Base-by-base conservation (phyloP, 2,797 vertebrate species). In the Periophthalmus magnuspinnatus region DNA sequence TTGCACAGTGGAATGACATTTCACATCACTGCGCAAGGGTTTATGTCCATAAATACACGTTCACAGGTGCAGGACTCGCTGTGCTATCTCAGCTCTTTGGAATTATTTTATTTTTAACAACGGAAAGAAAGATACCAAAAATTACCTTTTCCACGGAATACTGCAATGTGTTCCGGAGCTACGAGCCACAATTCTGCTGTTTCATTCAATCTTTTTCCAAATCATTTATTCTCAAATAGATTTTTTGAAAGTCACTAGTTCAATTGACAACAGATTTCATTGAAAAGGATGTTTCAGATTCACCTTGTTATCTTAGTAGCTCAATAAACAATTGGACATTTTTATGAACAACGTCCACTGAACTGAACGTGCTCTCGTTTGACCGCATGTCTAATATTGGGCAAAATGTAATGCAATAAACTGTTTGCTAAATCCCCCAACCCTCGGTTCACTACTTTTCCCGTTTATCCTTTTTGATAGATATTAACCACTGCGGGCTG, bases 1-100 rank as follows among this genome's bases (percentile, higher is more conserved):
- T 66, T 85, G 84, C 85, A 78, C 64, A 75, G 75, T 66, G 63
- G 79, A 84, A 88, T 88, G 73, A 78, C 77, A 88, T 90, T 77
- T 89, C 84, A 86, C 85, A 85, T 88, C 82, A 85, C 68, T 84
- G 84, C 84, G 82, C 84, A 72, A 28, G 58, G 77, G 67, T 87
- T 74, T 76, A 81, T 81, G 80, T 76, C 68, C 80, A 83, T 86
- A 85, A 89, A 87, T 84, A 81, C 84, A 81, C 36, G 8, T 83
- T 84, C 83, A 86, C 77, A 87, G 80, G 82, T 89, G 85, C 73
- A 83, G 71, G 9, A n/a, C 75, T 68, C 17, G 66, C 74, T 79
- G 69, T 87, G 78, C 81, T 65, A 50, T 79, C 72, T 84, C 73
- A 85, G 79, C 80, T 81, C 70, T 79, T 73, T 58, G 77, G 75